Evolutionary conservation across 2,888 invertebrate genomes (phyloP), one percentile per base, ranked within the genome.

Genomic region (Andricus quercusramuli): DNA sequence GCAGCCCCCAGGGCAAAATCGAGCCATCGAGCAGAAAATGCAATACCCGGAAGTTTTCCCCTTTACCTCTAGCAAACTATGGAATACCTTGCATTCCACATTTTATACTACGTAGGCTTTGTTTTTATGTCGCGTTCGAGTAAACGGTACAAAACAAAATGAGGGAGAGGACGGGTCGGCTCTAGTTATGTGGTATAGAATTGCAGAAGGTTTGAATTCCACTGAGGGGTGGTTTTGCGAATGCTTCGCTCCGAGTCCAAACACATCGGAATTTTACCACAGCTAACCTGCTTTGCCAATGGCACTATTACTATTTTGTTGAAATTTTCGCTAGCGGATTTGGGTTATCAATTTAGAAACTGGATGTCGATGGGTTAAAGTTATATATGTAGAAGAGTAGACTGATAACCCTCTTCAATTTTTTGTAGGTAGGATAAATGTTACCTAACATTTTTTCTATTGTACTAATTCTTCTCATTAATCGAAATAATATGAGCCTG

Each of bases 21-120:
- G 79, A 70, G 74, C 56, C 83, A 80, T 83, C 82, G 83, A 85
- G 85, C 82, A 79, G 83, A 83, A 89, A 89, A 87, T 86, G 85
- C 89, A 87, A 87, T 86, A 85, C 82, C 80, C 56, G 76, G 41
- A 68, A 41, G 51, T 76, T 79, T 47, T 47, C n/a, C 76, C 47
- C 41, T 37, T 67, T 77, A 59, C 76, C 37, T 79, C 56, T 79
- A 67, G 78, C 82, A 82, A 83, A 82, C 85, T 82, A 66, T 32
- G 44, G 81, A 83, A 84, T 84, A 64, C 83, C 78, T 64, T 78
- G 79, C 83, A 83, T 80, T 83, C 82, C 68, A 62, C 77, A 79
- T 80, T 84, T 80, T 81, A 76, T 56, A 78, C 77, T 77, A 59
- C 29, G 62, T 66, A 66, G 76, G 62, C 79, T 81, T 82, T 85